phyloP scores from a whole-genome alignment of 2,888 invertebrate genomes.

The Dryococelus australis region DNA sequence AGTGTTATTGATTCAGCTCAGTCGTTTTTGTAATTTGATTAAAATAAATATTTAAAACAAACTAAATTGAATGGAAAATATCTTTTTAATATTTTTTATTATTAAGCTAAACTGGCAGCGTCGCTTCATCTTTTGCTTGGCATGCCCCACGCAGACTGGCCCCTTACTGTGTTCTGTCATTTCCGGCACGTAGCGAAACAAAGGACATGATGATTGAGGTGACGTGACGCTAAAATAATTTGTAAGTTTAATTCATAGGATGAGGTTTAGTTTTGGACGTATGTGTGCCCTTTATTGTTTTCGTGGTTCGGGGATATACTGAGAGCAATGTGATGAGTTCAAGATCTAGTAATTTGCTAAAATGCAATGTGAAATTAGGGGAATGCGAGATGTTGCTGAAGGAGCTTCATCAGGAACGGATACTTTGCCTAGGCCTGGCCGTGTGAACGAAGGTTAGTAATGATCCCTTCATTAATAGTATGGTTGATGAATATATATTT shows the following conservation, averaged over 20 bases:
- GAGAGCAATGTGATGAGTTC: neutral
- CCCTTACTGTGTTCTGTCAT: neutral
- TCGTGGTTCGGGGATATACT: neutral
- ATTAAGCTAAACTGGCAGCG: too few species aligned
- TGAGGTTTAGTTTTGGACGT: neutral
- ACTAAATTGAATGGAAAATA: too few species aligned
- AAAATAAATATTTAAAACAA: too few species aligned
- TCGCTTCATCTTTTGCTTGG: too few species aligned
- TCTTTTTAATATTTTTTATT: too few species aligned
- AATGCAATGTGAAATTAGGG: conserved; percentile 40
- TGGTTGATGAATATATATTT: neutral
- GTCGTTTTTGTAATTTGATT: too few species aligned
- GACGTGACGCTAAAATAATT: neutral
- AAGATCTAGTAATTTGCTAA: neutral
- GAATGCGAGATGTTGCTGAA: conserved; percentile 39
- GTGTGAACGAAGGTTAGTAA: conserved; percentile 69
- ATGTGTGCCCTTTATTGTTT: neutral
- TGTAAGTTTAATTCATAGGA: neutral
- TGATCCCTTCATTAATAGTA: conserved; percentile 10
- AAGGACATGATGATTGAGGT: neutral
- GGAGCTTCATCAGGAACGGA: conserved; percentile 54
- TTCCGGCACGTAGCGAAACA: conserved; percentile 1
- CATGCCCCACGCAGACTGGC: too few species aligned
- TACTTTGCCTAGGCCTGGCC: conserved; percentile 69
- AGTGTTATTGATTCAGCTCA: too few species aligned